These are phyloP conservation scores for Smutsia gigantea DNA, from an alignment of 2,797 vertebrate species.

Conservation along the genomic window DNA sequence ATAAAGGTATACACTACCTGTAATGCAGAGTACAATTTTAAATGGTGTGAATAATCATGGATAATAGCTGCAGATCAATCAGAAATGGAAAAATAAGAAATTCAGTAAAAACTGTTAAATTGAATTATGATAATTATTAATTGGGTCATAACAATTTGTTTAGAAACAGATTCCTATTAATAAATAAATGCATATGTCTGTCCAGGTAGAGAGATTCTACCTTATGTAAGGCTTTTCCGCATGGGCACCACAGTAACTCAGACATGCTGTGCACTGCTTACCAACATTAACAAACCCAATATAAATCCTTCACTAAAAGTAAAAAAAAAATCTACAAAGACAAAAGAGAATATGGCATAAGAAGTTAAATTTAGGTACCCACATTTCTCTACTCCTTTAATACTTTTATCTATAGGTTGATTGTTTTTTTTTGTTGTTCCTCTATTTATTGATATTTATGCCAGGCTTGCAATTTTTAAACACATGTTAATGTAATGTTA, in stretches of 20 bases:
- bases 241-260: neutral
- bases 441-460: neutral
- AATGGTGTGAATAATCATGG: neutral
- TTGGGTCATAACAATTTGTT: neutral
- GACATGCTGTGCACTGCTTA: neutral
- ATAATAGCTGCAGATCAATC: neutral
- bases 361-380: neutral
- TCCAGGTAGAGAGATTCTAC: neutral
- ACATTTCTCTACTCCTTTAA: neutral
- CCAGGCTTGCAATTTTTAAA: neutral
- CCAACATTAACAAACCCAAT: neutral
- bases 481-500: neutral
- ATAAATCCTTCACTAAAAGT: neutral
- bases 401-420: neutral
- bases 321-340: neutral
- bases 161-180: neutral
- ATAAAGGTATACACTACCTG: neutral
- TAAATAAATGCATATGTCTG: neutral
- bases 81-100: slow-evolving; percentile 28
- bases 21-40: neutral
- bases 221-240: neutral
- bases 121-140: neutral
- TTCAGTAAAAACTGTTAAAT: neutral
- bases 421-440: neutral
- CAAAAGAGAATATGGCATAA: neutral